phyloP scores from a whole-genome alignment of 2,113 vertebrate species.

The Sterrhoptilus dennistouni region DNA sequence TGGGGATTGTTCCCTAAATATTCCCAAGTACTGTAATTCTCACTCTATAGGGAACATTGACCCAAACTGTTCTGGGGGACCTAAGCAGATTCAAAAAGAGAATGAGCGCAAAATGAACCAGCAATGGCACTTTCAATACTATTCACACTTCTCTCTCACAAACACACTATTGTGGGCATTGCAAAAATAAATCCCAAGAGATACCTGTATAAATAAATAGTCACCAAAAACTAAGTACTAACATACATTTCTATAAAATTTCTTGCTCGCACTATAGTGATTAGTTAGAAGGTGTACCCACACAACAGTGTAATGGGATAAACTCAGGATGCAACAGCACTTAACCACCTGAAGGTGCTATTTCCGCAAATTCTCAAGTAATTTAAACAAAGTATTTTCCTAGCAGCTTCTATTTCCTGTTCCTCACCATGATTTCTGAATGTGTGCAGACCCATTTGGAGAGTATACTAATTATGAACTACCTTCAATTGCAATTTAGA shows the following conservation, averaged over 20 bases:
- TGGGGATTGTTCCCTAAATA: background rate
- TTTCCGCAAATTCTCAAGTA: background rate
- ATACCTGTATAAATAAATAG: background rate
- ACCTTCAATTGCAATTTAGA: background rate
- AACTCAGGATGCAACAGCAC: background rate
- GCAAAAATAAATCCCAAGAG: background rate
- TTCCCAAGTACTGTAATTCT: background rate
- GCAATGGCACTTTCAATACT: background rate
- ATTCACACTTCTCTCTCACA: background rate
- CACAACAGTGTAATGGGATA: background rate
- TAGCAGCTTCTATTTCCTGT: background rate
- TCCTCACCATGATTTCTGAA: background rate
- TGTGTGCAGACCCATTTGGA: background rate
- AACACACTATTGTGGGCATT: background rate
- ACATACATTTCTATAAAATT: background rate
- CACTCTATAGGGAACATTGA: background rate
- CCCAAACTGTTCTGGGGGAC: background rate
- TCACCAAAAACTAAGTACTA: background rate
- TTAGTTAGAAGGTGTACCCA: background rate
- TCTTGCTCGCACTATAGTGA: background rate
- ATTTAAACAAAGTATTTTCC: background rate
- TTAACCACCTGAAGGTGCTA: background rate
- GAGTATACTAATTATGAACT: background rate
- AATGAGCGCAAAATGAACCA: background rate
- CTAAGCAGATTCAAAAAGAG: background rate